Evolutionary conservation across 2,113 vertebrate species (phyloP), one percentile per base, ranked within the genome.

Genomic region (Ctenodactylus gundi): DNA sequence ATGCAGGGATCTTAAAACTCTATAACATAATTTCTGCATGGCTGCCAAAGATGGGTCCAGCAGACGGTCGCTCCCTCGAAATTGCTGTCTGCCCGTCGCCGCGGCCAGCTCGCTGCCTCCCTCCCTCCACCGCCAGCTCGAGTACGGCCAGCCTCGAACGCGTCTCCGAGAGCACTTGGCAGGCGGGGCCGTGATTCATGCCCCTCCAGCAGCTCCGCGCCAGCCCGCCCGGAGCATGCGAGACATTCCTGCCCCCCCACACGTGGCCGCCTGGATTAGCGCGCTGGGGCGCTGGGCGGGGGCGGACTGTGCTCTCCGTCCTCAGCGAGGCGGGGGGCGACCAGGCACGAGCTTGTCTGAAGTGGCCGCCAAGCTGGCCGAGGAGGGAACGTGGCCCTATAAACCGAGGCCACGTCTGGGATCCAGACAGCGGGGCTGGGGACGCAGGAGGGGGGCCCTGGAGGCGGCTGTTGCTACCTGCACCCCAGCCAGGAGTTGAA

Each of bases 131-230:
- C 17, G 55, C 81, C 44, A 58, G 90, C 93, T 96, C 7, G 93
- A 93, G 94, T 94, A 96, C 36, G 0, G 91, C 96, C 85, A 80
- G 90, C 94, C 93, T 94, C 92, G 34, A 96, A 96, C 96, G 95
- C 72, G 23, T 90, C 97, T 97, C 97, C 83, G 14, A 0, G 88
- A 85, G 95, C 2, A 0, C 95, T 97, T 98, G 97, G 98, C 93
- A 51, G 53, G 93, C 93, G 14, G 68, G 72, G 0, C 36, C 6
- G 55, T 98, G 98, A 98, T 98, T 98, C 98, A 98, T 96, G 95
- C 96, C 96, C 96, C 91, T 94, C 90, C 83, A 95, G 94, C 76
- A 77, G 91, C 95, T 94, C 87, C 88, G 85, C 88, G 96, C 96
- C 93, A 96, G 96, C 85, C 96, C 7, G 94, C 70, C 93, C 96